Evolutionary conservation across 2,113 vertebrate species (phyloP), one percentile per base, ranked within the genome.

Genomic region (Xyrauchen texanus): DNA sequence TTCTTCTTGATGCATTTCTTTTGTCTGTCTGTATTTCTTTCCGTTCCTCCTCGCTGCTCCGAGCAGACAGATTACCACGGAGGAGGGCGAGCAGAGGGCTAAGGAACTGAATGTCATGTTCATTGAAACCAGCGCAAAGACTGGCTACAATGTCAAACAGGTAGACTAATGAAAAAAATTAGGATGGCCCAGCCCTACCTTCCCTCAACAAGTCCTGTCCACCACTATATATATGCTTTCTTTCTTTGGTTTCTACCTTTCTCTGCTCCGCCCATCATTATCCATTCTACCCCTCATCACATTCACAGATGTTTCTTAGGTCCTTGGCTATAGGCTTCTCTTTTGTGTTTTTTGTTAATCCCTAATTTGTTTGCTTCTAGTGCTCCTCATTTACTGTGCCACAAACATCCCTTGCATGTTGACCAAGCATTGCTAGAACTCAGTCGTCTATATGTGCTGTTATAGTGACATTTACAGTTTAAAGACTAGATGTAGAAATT

Each of bases 101-200:
- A 96, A 96, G 93, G 96, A 97, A 91, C 94, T 97, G 90, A 97
- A 95, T 89, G 95, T 97, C 93, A 97, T 97, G 96, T 97, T 97
- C 88, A 97, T 97, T 89, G 96, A 97, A 93, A 97, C 96, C 91
- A 97, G 96, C 86, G 95, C 96, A 88, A 97, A 97, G 94, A 97
- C 95, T 91, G 95, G 96, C 82, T 97, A 96, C 94, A 97, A 97
- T 90, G 96, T 97, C 83, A 97, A 97, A 93, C 95, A 97, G 95
- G 95, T 97, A 95, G 88, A 84, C 45, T 81, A 77, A 76, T n/a
- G 85, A 85, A 84, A 86, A 81, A 76, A n/a, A 58, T 79, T 66
- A 68, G 84, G 81, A 84, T 83, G 81, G 87, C 82, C 65, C 53
- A 85, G 79, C 81, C 83, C 76, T 77, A 79, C 76, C 85, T 83